phyloP scores from a whole-genome alignment of 2,797 vertebrate species.

The Sebastes iracundus region DNA sequence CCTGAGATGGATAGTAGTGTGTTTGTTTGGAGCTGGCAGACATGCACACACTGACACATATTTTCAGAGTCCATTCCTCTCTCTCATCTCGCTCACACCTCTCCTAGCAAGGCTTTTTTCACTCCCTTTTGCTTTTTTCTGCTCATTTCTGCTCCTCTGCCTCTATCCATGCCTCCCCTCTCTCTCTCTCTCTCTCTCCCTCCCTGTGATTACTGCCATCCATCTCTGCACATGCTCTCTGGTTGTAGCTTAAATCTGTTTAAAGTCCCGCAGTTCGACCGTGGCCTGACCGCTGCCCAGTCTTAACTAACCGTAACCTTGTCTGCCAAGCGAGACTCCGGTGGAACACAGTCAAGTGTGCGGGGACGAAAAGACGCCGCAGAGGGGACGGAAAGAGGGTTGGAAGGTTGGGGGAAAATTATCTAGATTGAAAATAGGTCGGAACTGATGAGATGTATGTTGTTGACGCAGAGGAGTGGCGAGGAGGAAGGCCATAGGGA shows the following conservation, averaged over 20 bases:
- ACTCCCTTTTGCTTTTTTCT: constrained; percentile 25
- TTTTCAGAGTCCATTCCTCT: constrained; percentile 47
- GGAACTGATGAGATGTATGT: constrained; percentile 30
- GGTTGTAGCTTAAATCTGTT: constrained; percentile 63
- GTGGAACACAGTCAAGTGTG: constrained; percentile 20
- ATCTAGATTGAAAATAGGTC: constrained; percentile 35
- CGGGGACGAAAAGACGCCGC: constrained; percentile 9
- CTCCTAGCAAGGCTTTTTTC: constrained; percentile 23
- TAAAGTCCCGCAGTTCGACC: constrained; percentile 53
- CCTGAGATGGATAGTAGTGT: constrained; percentile 40
- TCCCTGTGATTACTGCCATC: constrained; percentile 65
- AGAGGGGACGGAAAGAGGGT: background rate
- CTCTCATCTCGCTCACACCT: constrained; percentile 42
- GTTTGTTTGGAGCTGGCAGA: constrained; percentile 50
- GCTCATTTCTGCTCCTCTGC: constrained; percentile 19
- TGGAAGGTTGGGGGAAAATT: constrained; percentile 26
- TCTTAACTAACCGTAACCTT: constrained; percentile 71
- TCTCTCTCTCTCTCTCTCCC: background rate
- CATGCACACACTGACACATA: constrained; percentile 56
- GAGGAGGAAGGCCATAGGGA: constrained; percentile 49
- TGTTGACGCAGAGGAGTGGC: constrained; percentile 24
- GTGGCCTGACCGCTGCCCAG: constrained; percentile 43
- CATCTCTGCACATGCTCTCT: constrained; percentile 56
- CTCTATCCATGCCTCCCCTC: background rate
- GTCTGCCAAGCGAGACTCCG: constrained; percentile 39